These are phyloP conservation scores for Gari tellinella DNA, from an alignment of 2,888 invertebrate genomes.

Conservation along the genomic window DNA sequence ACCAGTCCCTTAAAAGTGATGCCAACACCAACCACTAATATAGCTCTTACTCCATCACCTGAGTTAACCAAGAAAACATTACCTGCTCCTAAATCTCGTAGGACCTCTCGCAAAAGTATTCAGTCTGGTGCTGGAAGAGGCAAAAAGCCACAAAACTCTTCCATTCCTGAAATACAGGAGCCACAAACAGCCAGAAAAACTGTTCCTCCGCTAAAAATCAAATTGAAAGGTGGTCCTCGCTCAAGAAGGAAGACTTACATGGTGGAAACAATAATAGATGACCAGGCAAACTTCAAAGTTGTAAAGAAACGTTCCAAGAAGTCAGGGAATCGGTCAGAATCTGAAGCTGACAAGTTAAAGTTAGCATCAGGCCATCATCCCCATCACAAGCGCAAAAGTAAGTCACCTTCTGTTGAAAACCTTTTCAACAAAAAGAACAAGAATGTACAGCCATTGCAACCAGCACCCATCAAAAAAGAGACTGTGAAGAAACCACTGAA, in stretches of 20 bases:
- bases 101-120: neutral
- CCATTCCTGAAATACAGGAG: slow-evolving; percentile 32
- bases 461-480: too few relatives aligned
- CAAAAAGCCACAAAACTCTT: slow-evolving; percentile 14
- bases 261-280: slow-evolving; percentile 35
- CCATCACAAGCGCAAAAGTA: slow-evolving; percentile 34
- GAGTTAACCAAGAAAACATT: too few relatives aligned
- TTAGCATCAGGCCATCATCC: slow-evolving; percentile 4
- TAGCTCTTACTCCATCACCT: too few relatives aligned
- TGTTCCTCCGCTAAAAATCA: slow-evolving; percentile 61
- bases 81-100: too few relatives aligned
- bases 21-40: too few relatives aligned
- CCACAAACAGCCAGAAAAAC: slow-evolving; percentile 60
- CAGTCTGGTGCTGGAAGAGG: neutral
- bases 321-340: slow-evolving; percentile 47
- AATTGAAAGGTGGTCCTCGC: slow-evolving; percentile 38
- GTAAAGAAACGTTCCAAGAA: slow-evolving; percentile 26
- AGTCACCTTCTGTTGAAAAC: slow-evolving; percentile 20
- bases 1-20: too few relatives aligned
- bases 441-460: neutral
- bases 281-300: slow-evolving; percentile 8
- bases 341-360: slow-evolving; percentile 55
- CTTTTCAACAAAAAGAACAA: neutral
- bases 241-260: slow-evolving; percentile 52
- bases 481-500: neutral